These are phyloP conservation scores for Marronus borbonicus DNA, from an alignment of 2,888 invertebrate species.

Conservation along the genomic window DNA sequence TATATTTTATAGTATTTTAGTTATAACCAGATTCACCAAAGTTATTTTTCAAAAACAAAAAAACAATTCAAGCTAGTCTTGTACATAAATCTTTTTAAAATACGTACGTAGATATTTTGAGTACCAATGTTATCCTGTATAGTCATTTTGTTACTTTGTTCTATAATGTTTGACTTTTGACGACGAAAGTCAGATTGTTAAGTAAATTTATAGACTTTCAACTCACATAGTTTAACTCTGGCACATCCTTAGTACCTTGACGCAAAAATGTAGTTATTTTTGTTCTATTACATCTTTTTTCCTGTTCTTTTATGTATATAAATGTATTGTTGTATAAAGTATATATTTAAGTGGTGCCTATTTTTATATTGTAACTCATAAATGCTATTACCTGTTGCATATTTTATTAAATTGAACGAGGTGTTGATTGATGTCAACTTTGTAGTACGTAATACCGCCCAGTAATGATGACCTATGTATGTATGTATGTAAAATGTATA, in stretches of 20 bases:
- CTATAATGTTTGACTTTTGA: no score
- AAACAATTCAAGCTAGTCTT: slow-evolving; percentile 43
- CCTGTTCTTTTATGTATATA: slow-evolving; percentile 46
- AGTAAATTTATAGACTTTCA: background rate
- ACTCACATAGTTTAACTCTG: slow-evolving; percentile 5
- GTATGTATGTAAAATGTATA: slow-evolving; percentile 15
- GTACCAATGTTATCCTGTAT: slow-evolving; percentile 18
- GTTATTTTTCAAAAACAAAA: slow-evolving; percentile 40
- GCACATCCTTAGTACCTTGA: background rate
- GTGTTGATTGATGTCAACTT: slow-evolving; percentile 9
- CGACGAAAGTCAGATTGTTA: slow-evolving; percentile 1
- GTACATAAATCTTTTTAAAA: slow-evolving; percentile 39
- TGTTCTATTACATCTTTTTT: background rate
- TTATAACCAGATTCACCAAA: slow-evolving; percentile 43
- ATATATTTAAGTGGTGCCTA: slow-evolving; percentile 52
- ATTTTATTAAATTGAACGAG: slow-evolving; percentile 24
- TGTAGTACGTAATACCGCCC: slow-evolving; percentile 33
- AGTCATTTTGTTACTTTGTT: background rate
- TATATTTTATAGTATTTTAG: slow-evolving; percentile 37
- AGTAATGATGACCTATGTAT: slow-evolving; percentile 34
- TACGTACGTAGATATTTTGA: slow-evolving; percentile 26
- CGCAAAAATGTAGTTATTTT: slow-evolving; percentile 24
- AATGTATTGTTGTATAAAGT: slow-evolving; percentile 46
- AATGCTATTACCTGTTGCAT: slow-evolving; percentile 43
- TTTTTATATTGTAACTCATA: slow-evolving; percentile 51